Evolutionary conservation across 2,113 vertebrate species (phyloP), one percentile per base, ranked within the genome.

Genomic region (Macroglossus sobrinus): DNA sequence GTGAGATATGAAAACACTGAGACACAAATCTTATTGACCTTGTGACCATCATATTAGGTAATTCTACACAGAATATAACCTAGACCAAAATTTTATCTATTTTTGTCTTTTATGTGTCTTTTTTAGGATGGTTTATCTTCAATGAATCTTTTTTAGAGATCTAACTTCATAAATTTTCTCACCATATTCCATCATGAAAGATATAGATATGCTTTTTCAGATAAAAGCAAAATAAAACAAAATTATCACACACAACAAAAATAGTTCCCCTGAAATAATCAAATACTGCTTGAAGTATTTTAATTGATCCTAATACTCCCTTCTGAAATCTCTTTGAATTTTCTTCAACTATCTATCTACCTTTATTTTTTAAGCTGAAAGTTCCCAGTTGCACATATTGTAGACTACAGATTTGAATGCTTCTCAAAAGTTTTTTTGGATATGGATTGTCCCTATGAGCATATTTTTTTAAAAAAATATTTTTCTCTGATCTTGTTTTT

Each of bases 271-370:
- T 68, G 43, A 88, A 89, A 61, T 7, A 43, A 59, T 74, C 33
- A 79, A 72, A 84, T 71, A 35, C 24, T 81, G 2, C 28, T 80
- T 92, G 69, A 82, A 87, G 30, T 79, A 74, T 50, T 91, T 76
- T 89, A 94, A 55, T 12, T 40, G 14, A 19, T 84, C 7, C 63
- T 63, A 72, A 45, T 78, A 10, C 4, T 92, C 5, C 26, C 16
- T 80, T 92, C 59, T 97, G 57, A 84, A 92, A 75, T 93, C 28
- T 86, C 75, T 71, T 38, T 96, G 33, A 94, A 82, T 74, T 90
- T 95, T 93, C 61, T 84, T 64, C 64, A 84, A 1, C 64, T 57
- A 69, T n/a, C 64, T 57, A 69, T n/a, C 3, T 92, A 10, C 92
- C 50, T 84, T 19, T 79, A 7, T 85, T 91, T 91, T 92, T 84